Conservation (phyloP, 2,888 invertebrate species). For the Mimas tiliae region DNA sequence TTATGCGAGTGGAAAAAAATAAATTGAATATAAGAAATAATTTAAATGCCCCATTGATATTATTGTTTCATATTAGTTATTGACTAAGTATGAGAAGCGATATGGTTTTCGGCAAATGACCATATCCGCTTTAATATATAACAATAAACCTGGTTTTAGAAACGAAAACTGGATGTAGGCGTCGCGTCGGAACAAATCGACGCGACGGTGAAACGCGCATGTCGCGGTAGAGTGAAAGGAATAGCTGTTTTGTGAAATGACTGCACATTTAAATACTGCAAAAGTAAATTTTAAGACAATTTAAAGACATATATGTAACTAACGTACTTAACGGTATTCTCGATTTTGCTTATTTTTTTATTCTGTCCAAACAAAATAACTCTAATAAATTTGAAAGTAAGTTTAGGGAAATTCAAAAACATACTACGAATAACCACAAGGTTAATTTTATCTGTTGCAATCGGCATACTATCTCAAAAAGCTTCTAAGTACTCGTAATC, state of each 20-base stretch:
- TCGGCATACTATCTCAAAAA: too few relatives aligned
- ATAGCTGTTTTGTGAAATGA: background rate
- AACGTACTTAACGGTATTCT: too few relatives aligned
- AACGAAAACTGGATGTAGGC: slow-evolving; percentile 49
- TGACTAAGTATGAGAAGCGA: background rate
- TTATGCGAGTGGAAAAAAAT: background rate
- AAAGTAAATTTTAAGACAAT: too few relatives aligned
- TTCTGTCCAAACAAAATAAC: too few relatives aligned
- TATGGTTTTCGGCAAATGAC: background rate
- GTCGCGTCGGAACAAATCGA: slow-evolving; percentile 54
- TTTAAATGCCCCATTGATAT: slow-evolving; percentile 6
- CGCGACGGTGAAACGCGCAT: slow-evolving; percentile 31
- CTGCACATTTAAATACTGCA: background rate
- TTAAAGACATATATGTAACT: too few relatives aligned
- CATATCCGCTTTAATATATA: background rate
- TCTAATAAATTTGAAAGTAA: too few relatives aligned
- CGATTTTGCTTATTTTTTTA: too few relatives aligned
- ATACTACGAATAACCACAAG: too few relatives aligned
- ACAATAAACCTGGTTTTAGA: slow-evolving; percentile 41
- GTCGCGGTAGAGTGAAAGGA: background rate
- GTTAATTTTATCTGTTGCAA: too few relatives aligned
- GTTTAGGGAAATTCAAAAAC: too few relatives aligned
- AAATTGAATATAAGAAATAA: background rate
- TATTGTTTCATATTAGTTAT: background rate
- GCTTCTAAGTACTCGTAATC: too few relatives aligned